Conservation (phyloP, 2,888 invertebrate species). For the Pycnomerus fuliginosus region DNA sequence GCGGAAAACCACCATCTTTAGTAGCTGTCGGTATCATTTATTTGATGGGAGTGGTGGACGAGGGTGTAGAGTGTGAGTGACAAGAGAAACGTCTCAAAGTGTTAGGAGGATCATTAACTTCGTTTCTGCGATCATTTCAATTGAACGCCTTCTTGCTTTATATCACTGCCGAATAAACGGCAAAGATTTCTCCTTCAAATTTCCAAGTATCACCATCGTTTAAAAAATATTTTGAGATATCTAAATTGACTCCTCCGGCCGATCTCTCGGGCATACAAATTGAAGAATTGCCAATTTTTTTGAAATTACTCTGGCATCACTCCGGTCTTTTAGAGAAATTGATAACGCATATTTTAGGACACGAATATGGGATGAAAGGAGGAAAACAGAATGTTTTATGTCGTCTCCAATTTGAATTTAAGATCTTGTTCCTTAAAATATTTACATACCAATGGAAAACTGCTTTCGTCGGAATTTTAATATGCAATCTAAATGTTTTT, state of each 20-base stretch:
- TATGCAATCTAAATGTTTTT: no score
- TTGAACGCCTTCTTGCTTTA: constrained; percentile 23
- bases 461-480: no score
- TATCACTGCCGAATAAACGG: constrained; percentile 16
- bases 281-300: constrained; percentile 11
- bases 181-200: no score
- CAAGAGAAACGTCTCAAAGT: constrained; percentile 42
- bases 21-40: constrained; percentile 27
- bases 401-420: constrained; percentile 34
- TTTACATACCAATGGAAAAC: constrained; percentile 24
- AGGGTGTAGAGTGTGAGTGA: constrained; percentile 30
- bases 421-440: constrained; percentile 28
- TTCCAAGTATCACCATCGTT: no score
- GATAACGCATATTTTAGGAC: constrained; percentile 33
- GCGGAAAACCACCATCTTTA: constrained; percentile 24
- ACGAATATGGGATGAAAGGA: constrained; percentile 27
- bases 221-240: no score
- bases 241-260: no score
- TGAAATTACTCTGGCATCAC: constrained; percentile 2
- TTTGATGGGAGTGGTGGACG: constrained; percentile 19
- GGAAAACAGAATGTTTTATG: constrained; percentile 32
- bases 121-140: constrained; percentile 31
- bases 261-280: no score
- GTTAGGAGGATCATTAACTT: constrained; percentile 40
- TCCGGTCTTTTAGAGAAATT: constrained; percentile 24